Percentiles rank a stretch among this genome's conserved stretches.
These are phyloP conservation scores for Athalia rosae DNA, from an alignment of 2,888 invertebrate genomes.

Conservation along the genomic window DNA sequence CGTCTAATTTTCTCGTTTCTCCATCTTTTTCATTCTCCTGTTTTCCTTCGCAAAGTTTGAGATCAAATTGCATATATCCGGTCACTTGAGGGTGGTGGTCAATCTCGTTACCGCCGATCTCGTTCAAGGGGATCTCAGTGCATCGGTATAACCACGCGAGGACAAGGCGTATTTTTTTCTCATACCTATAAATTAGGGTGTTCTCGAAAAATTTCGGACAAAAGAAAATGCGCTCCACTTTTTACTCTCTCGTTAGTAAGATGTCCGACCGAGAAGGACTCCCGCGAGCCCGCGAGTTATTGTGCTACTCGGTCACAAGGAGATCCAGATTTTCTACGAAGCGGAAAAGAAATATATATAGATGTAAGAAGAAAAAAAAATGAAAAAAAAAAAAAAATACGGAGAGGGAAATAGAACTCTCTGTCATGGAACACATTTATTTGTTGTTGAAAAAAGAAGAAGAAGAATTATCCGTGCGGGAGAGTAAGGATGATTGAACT, in stretches of 20 bases:
- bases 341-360: background rate
- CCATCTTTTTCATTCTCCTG: too few relatives aligned
- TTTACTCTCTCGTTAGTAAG: background rate
- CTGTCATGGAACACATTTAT: conserved; percentile 7
- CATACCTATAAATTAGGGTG: conserved; percentile 37
- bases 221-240: background rate
- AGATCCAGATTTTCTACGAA: background rate
- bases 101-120: too few relatives aligned
- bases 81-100: too few relatives aligned
- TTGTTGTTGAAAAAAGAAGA: background rate
- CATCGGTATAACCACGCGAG: conserved; percentile 11
- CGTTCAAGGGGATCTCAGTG: background rate
- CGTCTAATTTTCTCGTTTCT: too few relatives aligned
- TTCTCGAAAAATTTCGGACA: conserved; percentile 17
- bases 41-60: too few relatives aligned
- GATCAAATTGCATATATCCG: too few relatives aligned
- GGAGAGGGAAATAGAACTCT: background rate
- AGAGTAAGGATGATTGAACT: too few relatives aligned
- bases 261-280: background rate
- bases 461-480: too few relatives aligned
- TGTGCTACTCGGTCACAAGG: too few relatives aligned
- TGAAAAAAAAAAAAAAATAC: background rate
- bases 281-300: too few relatives aligned
- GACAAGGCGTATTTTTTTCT: conserved; percentile 18
- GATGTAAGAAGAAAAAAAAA: background rate